Evolutionary conservation across 2,888 invertebrate species (phyloP), one percentile per base, ranked within the genome.

Genomic region (Chydorus sphaericus): DNA sequence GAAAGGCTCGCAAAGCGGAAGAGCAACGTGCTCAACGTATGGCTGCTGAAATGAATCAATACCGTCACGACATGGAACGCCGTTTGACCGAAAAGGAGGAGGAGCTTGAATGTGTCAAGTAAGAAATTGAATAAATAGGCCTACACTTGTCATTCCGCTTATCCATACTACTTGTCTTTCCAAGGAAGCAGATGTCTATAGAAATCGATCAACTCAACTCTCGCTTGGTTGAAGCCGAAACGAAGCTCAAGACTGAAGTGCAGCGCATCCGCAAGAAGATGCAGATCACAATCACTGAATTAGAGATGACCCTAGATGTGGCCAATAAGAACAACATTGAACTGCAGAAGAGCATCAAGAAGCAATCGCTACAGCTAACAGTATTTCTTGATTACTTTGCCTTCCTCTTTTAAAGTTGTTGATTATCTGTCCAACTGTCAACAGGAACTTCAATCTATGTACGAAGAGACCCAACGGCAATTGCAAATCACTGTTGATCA

Each of bases 201-300:
- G 94, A 96, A 77, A 92, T 96, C 71, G 94, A 94, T 76, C 90
- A 92, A 73, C 77, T 94, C 74, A 90, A 78, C 71, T 88, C 91
- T 66, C 91, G 94, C 66, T 86, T 96, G 64, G 87, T 91, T 60
- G 94, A 96, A 71, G 92, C 93, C 62, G 94, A 96, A 75, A 91
- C 90, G 64, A 89, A 83, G 73, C 77, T 96, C 72, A 93, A 93
- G 81, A 84, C 91, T 66, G 94, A 96, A 74, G 89, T 96, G 57
- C 80, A 82, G 63, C 89, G 94, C 75, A 88, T 96, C 77, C 94
- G 94, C 85, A 96, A 96, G 91, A 96, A 96, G 86, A 77, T 93
- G 71, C 93, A 93, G 76, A 87, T 93, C 70, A 91, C 91, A 69
- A 94, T 96, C 74, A 93, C 93, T 66, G 94, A 96, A 73, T 77